phyloP scores from a whole-genome alignment of 2,113 vertebrate species.

The Zapornia atra region DNA sequence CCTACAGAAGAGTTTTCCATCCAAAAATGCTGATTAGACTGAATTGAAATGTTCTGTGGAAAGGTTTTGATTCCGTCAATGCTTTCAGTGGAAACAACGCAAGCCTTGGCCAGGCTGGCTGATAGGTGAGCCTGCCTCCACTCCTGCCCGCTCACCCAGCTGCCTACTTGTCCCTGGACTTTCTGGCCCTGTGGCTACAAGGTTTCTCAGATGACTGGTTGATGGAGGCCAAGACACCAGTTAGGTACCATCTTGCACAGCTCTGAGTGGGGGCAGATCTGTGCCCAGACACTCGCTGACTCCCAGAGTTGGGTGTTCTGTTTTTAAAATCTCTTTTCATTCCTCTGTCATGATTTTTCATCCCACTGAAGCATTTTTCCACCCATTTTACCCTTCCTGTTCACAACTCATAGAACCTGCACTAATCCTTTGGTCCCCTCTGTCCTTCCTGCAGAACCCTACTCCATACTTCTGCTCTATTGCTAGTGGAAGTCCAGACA shows the following conservation, averaged over 20 bases:
- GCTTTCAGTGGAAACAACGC: slow-evolving; percentile 8
- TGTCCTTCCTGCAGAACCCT: background rate
- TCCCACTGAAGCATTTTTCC: too few relatives aligned
- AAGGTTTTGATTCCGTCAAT: background rate
- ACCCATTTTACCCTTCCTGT: background rate
- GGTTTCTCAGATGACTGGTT: background rate
- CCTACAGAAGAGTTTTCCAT: slow-evolving; percentile 28
- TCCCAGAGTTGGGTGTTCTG: background rate
- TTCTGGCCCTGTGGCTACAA: background rate
- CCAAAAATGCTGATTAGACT: background rate
- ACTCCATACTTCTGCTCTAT: background rate
- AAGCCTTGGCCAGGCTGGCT: background rate
- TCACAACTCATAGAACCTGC: background rate
- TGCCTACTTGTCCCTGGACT: background rate
- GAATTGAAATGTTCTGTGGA: background rate
- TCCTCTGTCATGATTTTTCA: background rate
- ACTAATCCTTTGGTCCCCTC: background rate
- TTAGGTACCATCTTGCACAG: background rate
- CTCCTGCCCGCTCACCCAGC: background rate
- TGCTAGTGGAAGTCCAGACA: background rate
- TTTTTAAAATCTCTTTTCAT: background rate
- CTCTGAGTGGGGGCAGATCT: background rate
- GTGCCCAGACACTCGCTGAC: background rate
- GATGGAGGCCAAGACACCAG: background rate
- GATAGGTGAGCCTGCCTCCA: background rate